Evolutionary conservation across 1,140 invertebrate genomes (phyloP).

Genomic region (Cydia amplana): DNA sequence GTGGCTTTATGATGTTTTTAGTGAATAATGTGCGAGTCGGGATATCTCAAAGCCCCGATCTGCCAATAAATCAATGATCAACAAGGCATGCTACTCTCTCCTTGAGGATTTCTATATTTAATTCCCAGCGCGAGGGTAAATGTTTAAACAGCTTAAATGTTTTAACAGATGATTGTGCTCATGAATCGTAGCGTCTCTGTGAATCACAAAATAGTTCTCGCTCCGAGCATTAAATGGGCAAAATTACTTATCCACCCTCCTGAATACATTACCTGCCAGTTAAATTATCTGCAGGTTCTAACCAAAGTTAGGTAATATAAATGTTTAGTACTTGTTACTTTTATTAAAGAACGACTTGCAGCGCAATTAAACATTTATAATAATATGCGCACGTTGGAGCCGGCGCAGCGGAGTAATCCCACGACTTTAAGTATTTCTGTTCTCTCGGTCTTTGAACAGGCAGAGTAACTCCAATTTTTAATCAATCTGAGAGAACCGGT

Average conservation of each 20-base stretch:
- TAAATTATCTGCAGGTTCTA: slow-evolving; percentile 2
- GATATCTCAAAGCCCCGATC: slow-evolving; percentile 55
- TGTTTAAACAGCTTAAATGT: slow-evolving; percentile 32
- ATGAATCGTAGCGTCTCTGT: slow-evolving; percentile 8
- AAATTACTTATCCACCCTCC: slow-evolving; percentile 22
- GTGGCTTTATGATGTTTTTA: slow-evolving; percentile 58
- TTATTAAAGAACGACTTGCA: background rate
- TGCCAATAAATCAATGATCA: slow-evolving; percentile 68
- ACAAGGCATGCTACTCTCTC: slow-evolving; percentile 39
- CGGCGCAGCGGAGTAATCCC: background rate
- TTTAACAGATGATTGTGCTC: slow-evolving; percentile 30
- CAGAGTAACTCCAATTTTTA: background rate
- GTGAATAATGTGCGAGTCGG: slow-evolving; percentile 64
- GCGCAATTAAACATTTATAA: slow-evolving; percentile 14
- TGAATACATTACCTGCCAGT: slow-evolving; percentile 27
- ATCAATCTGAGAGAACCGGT: background rate
- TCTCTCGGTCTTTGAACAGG: slow-evolving; percentile 5
- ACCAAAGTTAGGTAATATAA: slow-evolving; percentile 6
- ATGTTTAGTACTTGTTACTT: background rate
- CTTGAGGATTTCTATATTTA: slow-evolving; percentile 24
- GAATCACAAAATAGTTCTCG: slow-evolving; percentile 29
- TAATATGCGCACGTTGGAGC: slow-evolving; percentile 12
- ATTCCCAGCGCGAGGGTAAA: slow-evolving; percentile 6
- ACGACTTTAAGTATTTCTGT: slow-evolving; percentile 15
- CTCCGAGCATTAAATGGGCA: slow-evolving; percentile 13